Evolutionary conservation across 2,888 invertebrate species (phyloP).

Genomic region (Allacma fusca): DNA sequence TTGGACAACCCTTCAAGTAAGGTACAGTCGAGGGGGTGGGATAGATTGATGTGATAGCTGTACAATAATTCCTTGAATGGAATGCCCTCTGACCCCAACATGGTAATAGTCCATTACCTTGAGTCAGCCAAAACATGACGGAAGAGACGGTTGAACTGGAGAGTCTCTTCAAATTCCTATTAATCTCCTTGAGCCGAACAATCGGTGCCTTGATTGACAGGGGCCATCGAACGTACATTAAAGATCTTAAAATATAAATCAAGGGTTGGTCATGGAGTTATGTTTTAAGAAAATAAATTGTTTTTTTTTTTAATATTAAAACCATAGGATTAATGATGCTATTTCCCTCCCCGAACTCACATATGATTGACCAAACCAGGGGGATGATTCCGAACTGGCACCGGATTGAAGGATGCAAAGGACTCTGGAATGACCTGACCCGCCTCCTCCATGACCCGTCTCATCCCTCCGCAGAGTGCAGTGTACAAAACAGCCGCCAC

Average conservation of each 20-base stretch:
- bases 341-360: no score
- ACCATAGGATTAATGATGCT: no score
- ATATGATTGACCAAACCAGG: constrained; percentile 5
- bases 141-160: not conserved
- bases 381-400: constrained; percentile 2
- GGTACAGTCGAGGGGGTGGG: not conserved
- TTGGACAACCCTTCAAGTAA: not conserved
- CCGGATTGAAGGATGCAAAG: not conserved
- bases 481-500: not conserved
- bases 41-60: not conserved
- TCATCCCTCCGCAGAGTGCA: not conserved
- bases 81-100: not conserved
- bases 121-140: not conserved
- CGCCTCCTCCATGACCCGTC: constrained; percentile 10
- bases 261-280: no score
- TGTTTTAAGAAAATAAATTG: no score
- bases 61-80: not conserved
- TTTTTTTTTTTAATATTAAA: no score
- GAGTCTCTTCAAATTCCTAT: not conserved
- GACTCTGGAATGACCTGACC: constrained; percentile 1
- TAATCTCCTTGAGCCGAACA: not conserved
- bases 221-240: not conserved
- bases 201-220: not conserved
- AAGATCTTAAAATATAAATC: not conserved
- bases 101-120: not conserved